Evolutionary conservation across 1,140 invertebrate genomes (phyloP), one percentile per base, ranked within the genome.

Genomic region (Drosophila albomicans): DNA sequence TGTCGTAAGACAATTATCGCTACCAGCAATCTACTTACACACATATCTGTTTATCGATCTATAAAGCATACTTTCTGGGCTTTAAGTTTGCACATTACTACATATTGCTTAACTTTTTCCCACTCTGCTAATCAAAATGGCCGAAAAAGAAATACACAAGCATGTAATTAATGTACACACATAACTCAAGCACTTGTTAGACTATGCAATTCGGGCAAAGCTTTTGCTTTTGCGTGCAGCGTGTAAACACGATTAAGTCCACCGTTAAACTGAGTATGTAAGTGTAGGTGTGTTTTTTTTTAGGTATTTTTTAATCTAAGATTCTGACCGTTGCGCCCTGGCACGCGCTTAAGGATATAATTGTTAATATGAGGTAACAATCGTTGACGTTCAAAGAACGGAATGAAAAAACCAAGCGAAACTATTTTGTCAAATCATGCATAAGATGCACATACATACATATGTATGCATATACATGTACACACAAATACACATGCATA

Each of bases 351-450:
- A 54, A 54, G 51, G 51, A 54, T 35, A 52, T 52, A 28, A 28
- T n/a, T 52, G 49, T 52, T 28, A 52, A 52, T 52, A 54, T 54
- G 28, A 54, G 28, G 28, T 54, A 54, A 54, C 51, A 35, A 35
- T 35, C 28, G 49, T 52, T 51, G 48, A 7, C 13, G 10, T 52
- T 35, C 51, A 13, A 32, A 35, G 13, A 54, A 16, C 30, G 30
- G 28, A 28, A 54, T 52, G 51, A 52, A 30, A 32, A 15, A 32
- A 15, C 6, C n/a, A 35, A 8, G 13, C 51, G 7, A 35, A 54
- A 57, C 10, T 57, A 57, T 41, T 41, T 57, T 57, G 54, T 41
- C 35, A 41, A 59, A 30, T 59, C 57, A 59, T 59, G 38, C 30
- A 57, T 41, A 38, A 16, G 32, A 32, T 54, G n/a, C 25, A 54